These are phyloP conservation scores for Pseudopleuronectes americanus DNA, from an alignment of 2,797 vertebrate species.

Conservation along the genomic window DNA sequence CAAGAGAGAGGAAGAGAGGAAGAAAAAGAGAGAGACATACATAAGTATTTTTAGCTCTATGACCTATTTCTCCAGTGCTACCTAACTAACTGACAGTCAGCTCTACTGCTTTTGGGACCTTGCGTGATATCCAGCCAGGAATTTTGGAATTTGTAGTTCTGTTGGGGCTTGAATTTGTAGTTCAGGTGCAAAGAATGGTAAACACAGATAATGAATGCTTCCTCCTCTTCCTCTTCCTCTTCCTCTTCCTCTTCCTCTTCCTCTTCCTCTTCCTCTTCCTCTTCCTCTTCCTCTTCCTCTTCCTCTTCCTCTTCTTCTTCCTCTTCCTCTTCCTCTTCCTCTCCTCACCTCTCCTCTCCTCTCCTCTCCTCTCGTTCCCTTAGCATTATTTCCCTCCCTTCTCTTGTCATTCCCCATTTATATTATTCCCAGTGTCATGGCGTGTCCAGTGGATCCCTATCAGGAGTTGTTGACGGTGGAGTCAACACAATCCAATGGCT, in stretches of 20 bases:
- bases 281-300: background rate
- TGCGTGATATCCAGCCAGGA: conserved; percentile 66
- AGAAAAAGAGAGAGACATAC: conserved; percentile 73
- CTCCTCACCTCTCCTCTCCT: too few relatives aligned
- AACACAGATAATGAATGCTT: conserved; percentile 9
- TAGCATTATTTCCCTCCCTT: conserved; percentile 34
- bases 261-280: too few relatives aligned
- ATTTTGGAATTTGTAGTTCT: conserved; percentile 61
- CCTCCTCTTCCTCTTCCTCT: background rate
- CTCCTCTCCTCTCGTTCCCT: conserved; percentile 12
- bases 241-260: too few relatives aligned
- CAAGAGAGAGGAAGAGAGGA: conserved; percentile 49
- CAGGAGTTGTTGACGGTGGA: conserved; percentile 71
- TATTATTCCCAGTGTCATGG: conserved; percentile 55
- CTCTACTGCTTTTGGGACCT: conserved; percentile 74
- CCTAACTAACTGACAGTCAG: conserved; percentile 86
- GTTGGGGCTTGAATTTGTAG: conserved; percentile 45
- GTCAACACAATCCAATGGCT: conserved; percentile 71
- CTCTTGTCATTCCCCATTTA: conserved; percentile 50
- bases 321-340: too few relatives aligned
- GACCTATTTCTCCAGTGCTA: conserved; percentile 89
- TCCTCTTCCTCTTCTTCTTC: conserved; percentile 23
- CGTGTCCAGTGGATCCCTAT: conserved; percentile 56
- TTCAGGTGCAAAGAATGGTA: conserved; percentile 34
- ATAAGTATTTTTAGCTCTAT: conserved; percentile 88